phyloP scores from a whole-genome alignment of 2,797 vertebrate genomes.

The Austrolebias charrua region DNA sequence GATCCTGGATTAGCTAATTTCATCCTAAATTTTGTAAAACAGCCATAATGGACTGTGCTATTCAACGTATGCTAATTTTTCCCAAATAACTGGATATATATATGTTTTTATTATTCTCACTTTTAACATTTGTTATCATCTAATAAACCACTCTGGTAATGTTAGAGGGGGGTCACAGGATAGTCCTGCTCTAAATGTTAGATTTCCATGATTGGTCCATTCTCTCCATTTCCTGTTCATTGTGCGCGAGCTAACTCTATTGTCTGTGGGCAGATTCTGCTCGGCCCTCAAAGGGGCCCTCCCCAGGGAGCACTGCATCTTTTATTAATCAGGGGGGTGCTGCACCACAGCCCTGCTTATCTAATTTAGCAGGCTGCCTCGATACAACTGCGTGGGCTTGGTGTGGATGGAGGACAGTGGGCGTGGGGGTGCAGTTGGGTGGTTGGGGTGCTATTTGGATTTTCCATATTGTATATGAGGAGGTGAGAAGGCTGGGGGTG shows the following conservation, averaged over 20 bases:
- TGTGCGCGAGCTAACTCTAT: conserved; percentile 76
- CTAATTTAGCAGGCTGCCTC: conserved; percentile 84
- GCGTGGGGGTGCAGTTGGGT: conserved; percentile 55
- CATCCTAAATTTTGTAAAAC: too few species aligned
- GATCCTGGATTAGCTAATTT: too few species aligned
- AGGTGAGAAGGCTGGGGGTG: conserved; percentile 12
- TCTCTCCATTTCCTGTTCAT: conserved; percentile 82
- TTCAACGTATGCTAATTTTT: conserved; percentile 61
- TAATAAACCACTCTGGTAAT: conserved; percentile 70
- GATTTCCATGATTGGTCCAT: conserved; percentile 81
- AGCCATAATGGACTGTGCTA: conserved; percentile 15
- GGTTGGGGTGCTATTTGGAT: conserved; percentile 43
- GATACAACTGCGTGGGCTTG: conserved; percentile 75
- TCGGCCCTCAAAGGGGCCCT: conserved; percentile 73
- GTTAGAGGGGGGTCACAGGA: conserved; percentile 58
- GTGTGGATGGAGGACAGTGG: conserved; percentile 57
- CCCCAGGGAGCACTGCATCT: conserved; percentile 83
- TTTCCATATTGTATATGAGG: conserved; percentile 65
- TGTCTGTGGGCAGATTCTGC: conserved; percentile 72
- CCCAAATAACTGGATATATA: conserved; percentile 70
- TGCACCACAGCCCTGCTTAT: conserved; percentile 82
- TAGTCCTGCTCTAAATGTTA: conserved; percentile 75
- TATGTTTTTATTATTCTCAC: conserved; percentile 49
- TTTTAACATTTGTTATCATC: conserved; percentile 64
- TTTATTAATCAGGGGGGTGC: conserved; percentile 86